Conservation (phyloP, 2,888 invertebrate genomes). For the Sturmia bella region DNA sequence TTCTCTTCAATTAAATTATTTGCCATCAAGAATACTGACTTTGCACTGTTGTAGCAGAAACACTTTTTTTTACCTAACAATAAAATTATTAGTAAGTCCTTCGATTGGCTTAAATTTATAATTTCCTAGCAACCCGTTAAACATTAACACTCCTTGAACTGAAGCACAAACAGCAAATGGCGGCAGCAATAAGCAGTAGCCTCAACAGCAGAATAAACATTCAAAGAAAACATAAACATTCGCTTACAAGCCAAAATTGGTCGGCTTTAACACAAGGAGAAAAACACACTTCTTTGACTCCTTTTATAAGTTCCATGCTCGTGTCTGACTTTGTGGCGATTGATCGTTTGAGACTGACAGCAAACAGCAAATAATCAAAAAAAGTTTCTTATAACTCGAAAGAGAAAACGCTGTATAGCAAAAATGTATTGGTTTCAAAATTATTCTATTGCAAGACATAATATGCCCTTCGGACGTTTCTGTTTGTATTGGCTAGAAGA, state of each 20-base stretch:
- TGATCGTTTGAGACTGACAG: constrained; percentile 74
- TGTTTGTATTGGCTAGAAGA: background rate
- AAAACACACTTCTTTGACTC: constrained; percentile 27
- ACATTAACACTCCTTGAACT: constrained; percentile 22
- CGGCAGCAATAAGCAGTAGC: constrained; percentile 9
- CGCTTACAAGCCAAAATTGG: background rate
- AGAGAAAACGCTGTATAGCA: too few species aligned
- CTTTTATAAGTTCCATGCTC: constrained; percentile 51
- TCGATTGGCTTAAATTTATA: background rate
- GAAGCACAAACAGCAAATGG: constrained; percentile 5
- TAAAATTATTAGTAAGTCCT: background rate
- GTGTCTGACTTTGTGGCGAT: constrained; percentile 76
- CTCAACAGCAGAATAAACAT: background rate
- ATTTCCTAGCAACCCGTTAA: background rate
- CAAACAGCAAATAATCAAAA: background rate
- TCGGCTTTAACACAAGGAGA: background rate
- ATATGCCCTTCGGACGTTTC: constrained; percentile 42
- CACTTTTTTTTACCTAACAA: too few species aligned
- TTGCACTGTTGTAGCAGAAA: too few species aligned
- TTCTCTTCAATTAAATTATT: too few species aligned
- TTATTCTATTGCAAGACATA: constrained; percentile 13
- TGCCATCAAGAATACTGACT: too few species aligned
- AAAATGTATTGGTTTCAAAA: too few species aligned
- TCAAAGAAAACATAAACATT: background rate
- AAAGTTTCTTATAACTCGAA: constrained; percentile 21